Evolutionary conservation across 2,113 vertebrate species (phyloP).

Genomic region (Ceuthmochares aereus): DNA sequence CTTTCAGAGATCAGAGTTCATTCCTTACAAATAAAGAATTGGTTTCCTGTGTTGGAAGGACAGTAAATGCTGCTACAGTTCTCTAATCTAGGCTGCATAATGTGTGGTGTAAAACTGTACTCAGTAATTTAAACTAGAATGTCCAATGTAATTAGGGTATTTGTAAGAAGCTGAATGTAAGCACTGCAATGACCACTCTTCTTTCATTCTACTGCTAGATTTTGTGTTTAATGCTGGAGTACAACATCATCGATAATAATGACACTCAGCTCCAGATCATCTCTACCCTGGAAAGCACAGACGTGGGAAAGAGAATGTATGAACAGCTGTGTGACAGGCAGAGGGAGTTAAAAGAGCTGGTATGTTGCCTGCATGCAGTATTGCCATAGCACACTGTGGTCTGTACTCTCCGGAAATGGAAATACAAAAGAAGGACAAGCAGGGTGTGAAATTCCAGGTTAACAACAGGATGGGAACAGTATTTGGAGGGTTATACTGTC

Average conservation of each 20-base stretch:
- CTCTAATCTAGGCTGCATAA: neutral
- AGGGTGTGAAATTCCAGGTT: constrained; percentile 43
- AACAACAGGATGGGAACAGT: constrained; percentile 48
- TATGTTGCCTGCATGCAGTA: constrained; percentile 74
- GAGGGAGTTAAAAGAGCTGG: constrained; percentile 97
- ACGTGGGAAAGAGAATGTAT: constrained; percentile 95
- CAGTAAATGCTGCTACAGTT: neutral
- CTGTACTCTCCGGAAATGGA: constrained; percentile 64
- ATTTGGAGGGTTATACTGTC: neutral
- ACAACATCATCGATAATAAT: constrained; percentile 99
- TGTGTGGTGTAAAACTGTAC: neutral
- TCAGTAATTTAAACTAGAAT: neutral
- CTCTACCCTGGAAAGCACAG: constrained; percentile 97
- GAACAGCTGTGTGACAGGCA: constrained; percentile 98
- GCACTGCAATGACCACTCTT: neutral
- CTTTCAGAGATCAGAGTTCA: neutral
- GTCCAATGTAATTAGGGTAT: neutral
- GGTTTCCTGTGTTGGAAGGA: neutral
- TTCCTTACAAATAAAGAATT: neutral
- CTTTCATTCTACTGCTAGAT: constrained; percentile 77
- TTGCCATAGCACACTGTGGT: neutral
- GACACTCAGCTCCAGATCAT: constrained; percentile 99
- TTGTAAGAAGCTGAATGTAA: neutral
- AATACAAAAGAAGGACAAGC: constrained; percentile 53
- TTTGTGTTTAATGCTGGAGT: constrained; percentile 98